phyloP scores from a whole-genome alignment of 2,113 vertebrate species.

The Felis chaus region DNA sequence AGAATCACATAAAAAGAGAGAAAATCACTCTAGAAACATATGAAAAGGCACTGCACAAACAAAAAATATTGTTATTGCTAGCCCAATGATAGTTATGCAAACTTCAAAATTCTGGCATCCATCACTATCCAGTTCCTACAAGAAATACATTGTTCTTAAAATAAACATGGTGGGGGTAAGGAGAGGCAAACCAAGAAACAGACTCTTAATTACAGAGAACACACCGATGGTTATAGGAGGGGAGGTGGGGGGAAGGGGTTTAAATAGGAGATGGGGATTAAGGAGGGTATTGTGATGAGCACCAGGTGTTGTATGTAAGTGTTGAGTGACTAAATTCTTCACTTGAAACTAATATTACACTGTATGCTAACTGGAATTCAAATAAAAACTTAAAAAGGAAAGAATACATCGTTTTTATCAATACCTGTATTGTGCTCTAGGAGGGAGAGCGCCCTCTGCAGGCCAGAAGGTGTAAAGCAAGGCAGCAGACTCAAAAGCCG shows the following conservation, averaged over 20 bases:
- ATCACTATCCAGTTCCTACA: not conserved
- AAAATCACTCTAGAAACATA: not conserved
- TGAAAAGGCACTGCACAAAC: not conserved
- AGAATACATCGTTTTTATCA: not conserved
- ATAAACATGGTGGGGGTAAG: not conserved
- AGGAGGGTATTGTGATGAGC: not conserved
- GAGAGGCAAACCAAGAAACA: not conserved
- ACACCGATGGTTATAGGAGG: not conserved
- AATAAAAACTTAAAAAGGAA: not conserved
- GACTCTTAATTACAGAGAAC: not conserved
- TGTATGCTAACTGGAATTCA: not conserved
- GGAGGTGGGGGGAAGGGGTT: not conserved
- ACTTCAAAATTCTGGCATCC: slow-evolving; percentile 17
- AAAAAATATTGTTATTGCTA: not conserved
- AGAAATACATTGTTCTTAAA: not conserved
- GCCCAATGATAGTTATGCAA: not conserved
- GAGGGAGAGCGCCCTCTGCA: not conserved
- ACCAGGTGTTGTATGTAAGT: not conserved
- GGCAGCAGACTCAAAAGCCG: rapidly evolving
- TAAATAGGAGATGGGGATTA: not conserved
- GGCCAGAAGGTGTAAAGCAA: not conserved
- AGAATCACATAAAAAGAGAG: not conserved
- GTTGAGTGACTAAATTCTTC: not conserved
- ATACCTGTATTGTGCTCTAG: not conserved
- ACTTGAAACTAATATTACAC: not conserved